phyloP scores from a whole-genome alignment of 2,797 vertebrate genomes.

The Tragelaphus eurycerus region DNA sequence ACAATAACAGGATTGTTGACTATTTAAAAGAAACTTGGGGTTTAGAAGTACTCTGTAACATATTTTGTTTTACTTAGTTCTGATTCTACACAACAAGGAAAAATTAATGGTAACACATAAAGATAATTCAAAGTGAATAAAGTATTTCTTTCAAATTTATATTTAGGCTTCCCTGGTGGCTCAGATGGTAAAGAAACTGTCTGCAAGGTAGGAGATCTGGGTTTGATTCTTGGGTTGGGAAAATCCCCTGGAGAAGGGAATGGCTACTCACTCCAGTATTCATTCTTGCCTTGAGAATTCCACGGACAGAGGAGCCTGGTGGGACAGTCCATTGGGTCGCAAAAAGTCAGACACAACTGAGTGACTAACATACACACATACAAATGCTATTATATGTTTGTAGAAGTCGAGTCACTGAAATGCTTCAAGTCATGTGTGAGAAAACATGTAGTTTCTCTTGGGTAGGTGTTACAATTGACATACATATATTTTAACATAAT shows the following conservation, averaged over 20 bases:
- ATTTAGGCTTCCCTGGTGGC: not conserved
- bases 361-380: not conserved
- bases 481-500: not conserved
- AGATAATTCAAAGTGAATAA: not conserved
- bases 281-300: not conserved
- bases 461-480: not conserved
- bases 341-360: not conserved
- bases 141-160: not conserved
- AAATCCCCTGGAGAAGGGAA: not conserved
- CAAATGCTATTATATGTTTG: not conserved
- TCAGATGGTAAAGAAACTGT: not conserved
- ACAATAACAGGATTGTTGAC: not conserved
- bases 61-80: not conserved
- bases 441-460: not conserved
- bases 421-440: not conserved
- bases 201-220: not conserved
- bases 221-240: not conserved
- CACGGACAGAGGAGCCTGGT: not conserved
- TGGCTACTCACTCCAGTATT: not conserved
- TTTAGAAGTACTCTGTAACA: not conserved
- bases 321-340: fast-evolving
- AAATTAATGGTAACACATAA: not conserved
- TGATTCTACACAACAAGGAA: not conserved
- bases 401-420: not conserved
- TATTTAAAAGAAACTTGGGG: not conserved